Evolutionary conservation across 1,140 invertebrate species (phyloP), one percentile per base, ranked within the genome.

Genomic region (Lysiphlebus fabarum): DNA sequence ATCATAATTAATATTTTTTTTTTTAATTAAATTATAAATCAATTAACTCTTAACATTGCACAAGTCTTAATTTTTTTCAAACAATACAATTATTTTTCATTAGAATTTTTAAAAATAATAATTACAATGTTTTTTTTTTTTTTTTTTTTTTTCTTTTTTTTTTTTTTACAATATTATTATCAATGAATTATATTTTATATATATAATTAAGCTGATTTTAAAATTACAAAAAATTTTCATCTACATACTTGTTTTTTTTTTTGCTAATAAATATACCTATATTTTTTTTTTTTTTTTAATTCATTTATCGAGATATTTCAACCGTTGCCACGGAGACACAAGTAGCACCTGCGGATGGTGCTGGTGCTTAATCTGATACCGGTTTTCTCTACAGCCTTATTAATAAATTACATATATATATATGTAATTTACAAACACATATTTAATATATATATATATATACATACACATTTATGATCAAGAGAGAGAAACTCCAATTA

Each of bases 331-430:
- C 36, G 38, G 45, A 33, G 26, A 41, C 9, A 53, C 56, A 53
- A 59, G 45, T 67, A 62, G 55, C 63, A 66, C 65, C 63, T 65
- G 66, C 66, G 65, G 61, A 66, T 64, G 67, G 58, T 61, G 64
- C 64, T 69, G 48, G n/a, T 38, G 56, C 70, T 73, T 71, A 75
- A 71, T 73, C 66, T 73, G 12, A 73, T 73, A 72, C 73, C 70
- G 71, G 70, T 72, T 73, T 70, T 68, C 67, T 70, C 61, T 55
- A 50, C 60, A 71, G 67, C 65, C 73, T 72, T 75, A 75, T 72
- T 70, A 72, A 75, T 72, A 75, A 75, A 73, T 73, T 70, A 69
- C 67, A 71, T 65, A 63, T 58, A 63, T 61, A 65, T 36, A 67
- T 41, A 12, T 37, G 49, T 36, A 51, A 36, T 36, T 51, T 10